Evolutionary conservation across 1,140 invertebrate genomes (phyloP).

Genomic region (Zaprionus lachaisei): DNA sequence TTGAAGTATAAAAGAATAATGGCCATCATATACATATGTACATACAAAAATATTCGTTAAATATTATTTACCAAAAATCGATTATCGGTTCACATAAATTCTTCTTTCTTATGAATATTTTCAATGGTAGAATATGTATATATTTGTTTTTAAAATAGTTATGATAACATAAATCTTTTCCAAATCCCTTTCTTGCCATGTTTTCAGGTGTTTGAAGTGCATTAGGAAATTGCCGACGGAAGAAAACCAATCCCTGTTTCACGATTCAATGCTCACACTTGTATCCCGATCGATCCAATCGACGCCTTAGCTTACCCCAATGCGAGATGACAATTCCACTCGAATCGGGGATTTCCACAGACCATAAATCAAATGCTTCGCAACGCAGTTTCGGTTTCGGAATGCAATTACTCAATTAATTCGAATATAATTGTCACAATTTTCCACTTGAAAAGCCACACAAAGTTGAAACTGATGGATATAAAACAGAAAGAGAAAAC

Average conservation of each 20-base stretch:
- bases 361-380: constrained; percentile 73
- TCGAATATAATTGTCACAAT: constrained; percentile 83
- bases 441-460: constrained; percentile 71
- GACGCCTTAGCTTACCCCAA: constrained; percentile 4
- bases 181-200: background rate
- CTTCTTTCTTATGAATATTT: too few relatives aligned
- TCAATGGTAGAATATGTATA: too few relatives aligned
- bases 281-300: constrained; percentile 4
- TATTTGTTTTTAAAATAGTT: too few relatives aligned
- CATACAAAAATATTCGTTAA: too few relatives aligned
- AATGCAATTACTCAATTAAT: constrained; percentile 82
- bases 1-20: too few relatives aligned
- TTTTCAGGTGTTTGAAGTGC: constrained; percentile 39
- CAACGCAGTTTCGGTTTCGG: constrained; percentile 45
- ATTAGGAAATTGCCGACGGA: constrained; percentile 31
- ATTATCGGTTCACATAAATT: too few relatives aligned
- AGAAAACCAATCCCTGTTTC: background rate
- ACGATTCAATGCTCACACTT: background rate
- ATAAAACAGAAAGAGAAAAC: constrained; percentile 60
- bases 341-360: constrained; percentile 66
- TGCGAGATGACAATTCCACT: constrained; percentile 2
- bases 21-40: too few relatives aligned
- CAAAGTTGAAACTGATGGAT: constrained; percentile 55
- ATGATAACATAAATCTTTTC: too few relatives aligned
- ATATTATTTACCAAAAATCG: too few relatives aligned